phyloP scores from a whole-genome alignment of 2,888 invertebrate species.

The Keiferia lycopersicella region DNA sequence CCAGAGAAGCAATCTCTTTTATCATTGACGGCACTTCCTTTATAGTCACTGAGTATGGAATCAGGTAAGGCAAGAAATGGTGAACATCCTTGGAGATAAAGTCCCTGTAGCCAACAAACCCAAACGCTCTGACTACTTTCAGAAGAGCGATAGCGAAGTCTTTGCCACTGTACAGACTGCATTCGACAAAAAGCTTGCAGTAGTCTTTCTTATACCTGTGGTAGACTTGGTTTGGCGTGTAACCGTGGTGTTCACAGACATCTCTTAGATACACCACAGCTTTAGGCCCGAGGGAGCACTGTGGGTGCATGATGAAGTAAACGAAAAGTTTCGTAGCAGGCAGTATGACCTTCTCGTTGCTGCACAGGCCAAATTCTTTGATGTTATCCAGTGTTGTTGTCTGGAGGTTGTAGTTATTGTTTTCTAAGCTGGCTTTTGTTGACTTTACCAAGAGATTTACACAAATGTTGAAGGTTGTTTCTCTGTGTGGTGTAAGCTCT shows the following conservation, averaged over 20 bases:
- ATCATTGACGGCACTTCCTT: constrained; percentile 82
- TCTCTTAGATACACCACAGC: constrained; percentile 81
- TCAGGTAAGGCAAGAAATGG: constrained; percentile 84
- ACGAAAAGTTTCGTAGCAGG: constrained; percentile 77
- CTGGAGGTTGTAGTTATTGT: constrained; percentile 77
- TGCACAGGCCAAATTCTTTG: constrained; percentile 70
- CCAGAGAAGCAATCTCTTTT: constrained; percentile 82
- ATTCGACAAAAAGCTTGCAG: constrained; percentile 82
- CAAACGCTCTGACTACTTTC: constrained; percentile 84
- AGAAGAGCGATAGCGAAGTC: constrained; percentile 81
- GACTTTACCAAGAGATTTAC: constrained; percentile 70
- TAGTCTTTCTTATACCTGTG: constrained; percentile 83
- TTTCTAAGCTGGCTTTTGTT: constrained; percentile 74
- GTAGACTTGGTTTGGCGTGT: constrained; percentile 81
- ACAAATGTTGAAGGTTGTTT: constrained; percentile 57
- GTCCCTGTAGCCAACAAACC: constrained; percentile 85
- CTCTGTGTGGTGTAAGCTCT: constrained; percentile 56
- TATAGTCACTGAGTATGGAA: constrained; percentile 80
- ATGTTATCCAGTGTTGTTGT: constrained; percentile 77
- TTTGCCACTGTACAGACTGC: constrained; percentile 80
- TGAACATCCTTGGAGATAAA: constrained; percentile 86
- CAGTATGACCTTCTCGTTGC: constrained; percentile 62
- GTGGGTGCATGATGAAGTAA: constrained; percentile 84
- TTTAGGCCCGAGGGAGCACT: constrained; percentile 78
- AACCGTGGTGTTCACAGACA: constrained; percentile 78